Base-by-base conservation (phyloP, 1,140 invertebrate genomes). In the Melitaea cinxia region DNA sequence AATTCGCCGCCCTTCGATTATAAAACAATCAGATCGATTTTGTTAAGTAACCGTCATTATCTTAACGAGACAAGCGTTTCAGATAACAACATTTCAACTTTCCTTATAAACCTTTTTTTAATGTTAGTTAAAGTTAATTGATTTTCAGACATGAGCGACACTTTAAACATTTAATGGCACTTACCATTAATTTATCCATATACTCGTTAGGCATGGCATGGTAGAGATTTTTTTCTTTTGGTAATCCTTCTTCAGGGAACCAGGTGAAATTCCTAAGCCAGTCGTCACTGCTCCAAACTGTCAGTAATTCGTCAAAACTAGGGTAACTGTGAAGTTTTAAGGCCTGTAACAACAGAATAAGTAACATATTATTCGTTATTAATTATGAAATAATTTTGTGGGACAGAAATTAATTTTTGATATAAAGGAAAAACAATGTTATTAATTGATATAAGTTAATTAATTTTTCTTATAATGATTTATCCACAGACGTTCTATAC, bases 1-100 rank as follows among this genome's bases (percentile, higher is more conserved):
- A 82, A 89, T 89, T 89, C 73, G 65, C 80, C 78, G 83, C 80
- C 78, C 76, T 77, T 78, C 81, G 76, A 75, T 86, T 82, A 76
- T 81, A 81, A 79, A 81, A 85, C 78, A 81, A 83, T 80, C 75
- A 78, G 80, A 78, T 66, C 68, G 69, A 66, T 56, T 75, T 65
- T 53, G 71, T 76, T 78, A 76, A 73, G 74, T 74, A 76, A 76
- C 73, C 47, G 67, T 64, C 66, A 73, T 78, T 73, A 72, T 76
- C 73, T 73, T 69, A 69, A 68, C 65, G 73, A 73, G 66, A 69
- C 68, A 76, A 73, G 45, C 60, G 57, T 70, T 61, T 67, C 56
- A 61, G 65, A 67, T 67, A 67, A 61, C 58, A 50, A 61, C 58
- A 67, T 67, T 61, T 33, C 30, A 33, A 47, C 65, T 67, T 55